phyloP scores from a whole-genome alignment of 2,888 invertebrate species.

The Caenorhabditis wallacei region DNA sequence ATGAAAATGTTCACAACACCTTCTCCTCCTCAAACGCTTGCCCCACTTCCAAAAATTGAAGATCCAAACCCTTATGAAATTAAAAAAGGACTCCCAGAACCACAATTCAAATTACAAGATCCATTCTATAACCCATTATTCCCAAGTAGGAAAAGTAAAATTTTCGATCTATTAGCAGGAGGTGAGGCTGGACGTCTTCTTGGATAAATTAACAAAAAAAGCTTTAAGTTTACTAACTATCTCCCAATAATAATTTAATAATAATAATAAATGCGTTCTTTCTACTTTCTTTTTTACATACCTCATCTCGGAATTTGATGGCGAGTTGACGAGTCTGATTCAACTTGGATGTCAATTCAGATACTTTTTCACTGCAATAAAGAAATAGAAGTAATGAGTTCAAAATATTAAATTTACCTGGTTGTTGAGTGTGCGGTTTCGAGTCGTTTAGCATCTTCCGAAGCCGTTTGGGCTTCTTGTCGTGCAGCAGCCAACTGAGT shows the following conservation, averaged over 20 bases:
- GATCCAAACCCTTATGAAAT: slow-evolving; percentile 38
- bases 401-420: slow-evolving; percentile 14
- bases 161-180: slow-evolving; percentile 75
- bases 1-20: slow-evolving; percentile 78
- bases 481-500: slow-evolving; percentile 29
- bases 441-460: slow-evolving; percentile 8
- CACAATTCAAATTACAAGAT: slow-evolving; percentile 74
- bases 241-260: slow-evolving; percentile 39
- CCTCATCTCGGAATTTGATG: slow-evolving; percentile 66
- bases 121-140: slow-evolving; percentile 79
- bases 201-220: slow-evolving; percentile 54
- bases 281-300: slow-evolving; percentile 16
- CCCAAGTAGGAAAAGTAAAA: slow-evolving; percentile 76
- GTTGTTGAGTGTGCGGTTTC: slow-evolving; percentile 26
- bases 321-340: slow-evolving; percentile 64
- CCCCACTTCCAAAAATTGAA: slow-evolving; percentile 48
- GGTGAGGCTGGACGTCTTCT: slow-evolving; percentile 71
- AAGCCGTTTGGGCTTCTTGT: slow-evolving; percentile 34
- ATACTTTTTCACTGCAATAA: slow-evolving; percentile 17
- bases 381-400: background rate
- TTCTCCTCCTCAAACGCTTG: slow-evolving; percentile 42
- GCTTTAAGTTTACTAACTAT: slow-evolving; percentile 1
- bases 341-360: slow-evolving; percentile 23
- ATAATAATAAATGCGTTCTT: slow-evolving; percentile 18
- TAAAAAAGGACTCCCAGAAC: slow-evolving; percentile 59